A percentile compares a stretch with the other conserved stretches of the same genome.
These are phyloP conservation scores for Caradrina kadenii DNA, from an alignment of 2,888 invertebrate genomes.

Conservation along the genomic window DNA sequence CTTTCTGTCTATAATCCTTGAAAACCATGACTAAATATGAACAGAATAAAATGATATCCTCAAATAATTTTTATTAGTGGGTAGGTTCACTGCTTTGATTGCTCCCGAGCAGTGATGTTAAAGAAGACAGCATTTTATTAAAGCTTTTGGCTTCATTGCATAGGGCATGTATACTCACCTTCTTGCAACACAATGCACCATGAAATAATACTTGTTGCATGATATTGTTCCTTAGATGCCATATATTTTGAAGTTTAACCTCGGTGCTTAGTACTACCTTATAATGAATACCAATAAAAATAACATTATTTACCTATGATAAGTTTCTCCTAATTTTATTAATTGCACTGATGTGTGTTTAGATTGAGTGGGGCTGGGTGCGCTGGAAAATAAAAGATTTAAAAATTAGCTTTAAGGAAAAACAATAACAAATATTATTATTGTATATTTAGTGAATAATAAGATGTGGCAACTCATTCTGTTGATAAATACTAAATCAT, in stretches of 20 bases:
- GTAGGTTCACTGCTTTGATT: background rate
- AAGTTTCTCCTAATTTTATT: constrained; percentile 85
- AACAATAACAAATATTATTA: background rate
- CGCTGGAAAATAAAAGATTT: constrained; percentile 65
- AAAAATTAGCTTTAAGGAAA: constrained; percentile 12
- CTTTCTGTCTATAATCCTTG: too few relatives aligned
- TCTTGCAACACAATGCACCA: background rate
- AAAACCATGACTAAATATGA: too few relatives aligned
- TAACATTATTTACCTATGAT: constrained; percentile 80
- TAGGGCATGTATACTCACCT: background rate
- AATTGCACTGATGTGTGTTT: constrained; percentile 85
- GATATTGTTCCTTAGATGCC: background rate
- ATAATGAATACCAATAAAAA: constrained; percentile 18
- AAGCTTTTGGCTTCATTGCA: background rate
- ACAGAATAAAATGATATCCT: too few relatives aligned
- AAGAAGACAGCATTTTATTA: background rate
- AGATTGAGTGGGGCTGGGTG: constrained; percentile 66
- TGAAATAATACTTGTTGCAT: background rate
- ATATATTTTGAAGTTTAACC: background rate
- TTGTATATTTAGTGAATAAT: background rate
- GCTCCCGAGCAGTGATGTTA: background rate
- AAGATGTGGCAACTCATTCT: constrained; percentile 1
- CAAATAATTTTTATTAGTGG: too few relatives aligned
- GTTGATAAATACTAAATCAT: constrained; percentile 2
- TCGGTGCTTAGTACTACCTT: background rate